These are phyloP conservation scores for Anguilla obscura DNA, from an alignment of 2,797 vertebrate species.

Conservation along the genomic window DNA sequence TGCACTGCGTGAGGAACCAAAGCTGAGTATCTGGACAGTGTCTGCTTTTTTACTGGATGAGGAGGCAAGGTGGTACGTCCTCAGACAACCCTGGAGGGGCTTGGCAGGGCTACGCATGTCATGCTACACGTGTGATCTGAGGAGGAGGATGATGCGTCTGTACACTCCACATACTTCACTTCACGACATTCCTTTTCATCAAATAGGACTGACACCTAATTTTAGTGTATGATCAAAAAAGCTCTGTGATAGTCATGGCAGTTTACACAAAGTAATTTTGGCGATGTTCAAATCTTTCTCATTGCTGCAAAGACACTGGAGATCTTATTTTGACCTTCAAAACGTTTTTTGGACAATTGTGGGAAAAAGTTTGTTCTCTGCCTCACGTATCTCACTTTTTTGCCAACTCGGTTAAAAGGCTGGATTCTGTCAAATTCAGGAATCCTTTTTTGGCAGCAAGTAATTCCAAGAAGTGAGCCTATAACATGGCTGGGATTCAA, in stretches of 20 bases:
- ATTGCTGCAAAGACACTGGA: background rate
- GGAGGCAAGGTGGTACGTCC: background rate
- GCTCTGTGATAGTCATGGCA: background rate
- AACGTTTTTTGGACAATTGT: background rate
- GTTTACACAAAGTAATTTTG: background rate
- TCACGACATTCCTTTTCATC: background rate
- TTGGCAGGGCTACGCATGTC: background rate
- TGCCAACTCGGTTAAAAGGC: background rate
- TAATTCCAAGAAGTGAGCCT: slow-evolving; percentile 29
- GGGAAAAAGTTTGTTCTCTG: background rate
- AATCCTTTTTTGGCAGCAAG: slow-evolving; percentile 10
- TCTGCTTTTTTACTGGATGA: background rate
- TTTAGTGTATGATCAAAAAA: background rate
- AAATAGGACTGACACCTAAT: too few relatives aligned
- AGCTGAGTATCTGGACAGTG: background rate
- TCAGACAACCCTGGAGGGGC: background rate
- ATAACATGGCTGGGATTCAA: background rate
- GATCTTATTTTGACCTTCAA: background rate
- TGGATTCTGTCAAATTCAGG: background rate
- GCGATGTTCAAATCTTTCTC: background rate
- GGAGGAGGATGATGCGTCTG: background rate
- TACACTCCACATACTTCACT: background rate
- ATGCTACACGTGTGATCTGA: background rate
- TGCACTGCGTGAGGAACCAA: background rate
- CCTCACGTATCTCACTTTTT: too few relatives aligned